Evolutionary conservation across 2,113 vertebrate species (phyloP).

Genomic region (Hylia prasina): DNA sequence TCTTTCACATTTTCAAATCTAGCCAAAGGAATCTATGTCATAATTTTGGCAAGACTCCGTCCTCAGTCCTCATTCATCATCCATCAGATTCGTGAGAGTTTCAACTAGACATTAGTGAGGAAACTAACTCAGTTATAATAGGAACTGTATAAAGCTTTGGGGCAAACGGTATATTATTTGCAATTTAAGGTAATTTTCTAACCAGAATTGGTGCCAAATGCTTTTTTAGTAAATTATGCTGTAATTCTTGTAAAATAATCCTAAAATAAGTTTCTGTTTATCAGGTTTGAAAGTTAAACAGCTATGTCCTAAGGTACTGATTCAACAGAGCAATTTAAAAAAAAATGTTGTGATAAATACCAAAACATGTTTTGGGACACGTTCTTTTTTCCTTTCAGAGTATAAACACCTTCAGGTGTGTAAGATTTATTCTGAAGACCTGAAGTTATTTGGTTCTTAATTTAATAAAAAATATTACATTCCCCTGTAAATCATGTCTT

Average conservation of each 20-base stretch:
- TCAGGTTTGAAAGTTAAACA: background rate
- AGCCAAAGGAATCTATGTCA: background rate
- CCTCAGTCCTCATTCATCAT: background rate
- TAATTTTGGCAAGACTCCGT: background rate
- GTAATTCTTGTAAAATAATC: background rate
- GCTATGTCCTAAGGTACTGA: background rate
- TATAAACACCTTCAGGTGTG: background rate
- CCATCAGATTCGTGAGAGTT: background rate
- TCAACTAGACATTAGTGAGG: background rate
- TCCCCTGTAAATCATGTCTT: background rate
- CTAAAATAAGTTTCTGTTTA: background rate
- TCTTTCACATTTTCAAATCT: slow-evolving; percentile 9
- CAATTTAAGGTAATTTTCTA: background rate
- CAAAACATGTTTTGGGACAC: background rate
- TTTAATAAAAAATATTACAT: background rate
- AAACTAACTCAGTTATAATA: background rate
- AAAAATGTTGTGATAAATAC: background rate
- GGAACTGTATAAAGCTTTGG: background rate
- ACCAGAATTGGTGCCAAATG: background rate
- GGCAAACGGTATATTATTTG: background rate
- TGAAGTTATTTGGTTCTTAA: background rate
- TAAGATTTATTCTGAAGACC: background rate
- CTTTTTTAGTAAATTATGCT: background rate
- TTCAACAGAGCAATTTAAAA: background rate
- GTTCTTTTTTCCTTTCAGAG: background rate